Percentiles rank a stretch among this genome's conserved stretches.
These are phyloP conservation scores for Ennomos fuscantarius DNA, from an alignment of 2,888 invertebrate genomes.

Conservation along the genomic window DNA sequence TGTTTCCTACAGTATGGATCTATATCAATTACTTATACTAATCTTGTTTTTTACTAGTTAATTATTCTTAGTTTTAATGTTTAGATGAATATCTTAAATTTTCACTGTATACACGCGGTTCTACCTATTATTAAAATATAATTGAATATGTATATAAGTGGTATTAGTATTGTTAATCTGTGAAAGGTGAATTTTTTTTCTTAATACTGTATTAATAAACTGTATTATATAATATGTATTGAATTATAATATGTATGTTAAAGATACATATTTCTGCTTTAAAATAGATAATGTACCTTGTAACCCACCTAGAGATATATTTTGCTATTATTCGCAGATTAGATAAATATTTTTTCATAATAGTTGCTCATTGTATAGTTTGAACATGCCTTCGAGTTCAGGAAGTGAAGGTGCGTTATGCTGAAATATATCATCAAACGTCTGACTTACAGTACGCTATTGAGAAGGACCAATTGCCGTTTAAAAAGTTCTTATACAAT, in stretches of 20 bases:
- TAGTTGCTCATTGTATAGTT: slow-evolving; percentile 67
- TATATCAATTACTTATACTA: slow-evolving; percentile 17
- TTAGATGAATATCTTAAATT: slow-evolving; percentile 12
- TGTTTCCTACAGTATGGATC: slow-evolving; percentile 19
- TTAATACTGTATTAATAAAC: slow-evolving; percentile 44
- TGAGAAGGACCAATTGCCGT: too few species aligned
- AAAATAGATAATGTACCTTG: slow-evolving; percentile 49
- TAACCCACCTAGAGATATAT: slow-evolving; percentile 73
- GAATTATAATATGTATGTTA: slow-evolving; percentile 58
- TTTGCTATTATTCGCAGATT: slow-evolving; percentile 77
- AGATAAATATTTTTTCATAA: slow-evolving; percentile 79
- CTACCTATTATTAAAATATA: slow-evolving; percentile 24
- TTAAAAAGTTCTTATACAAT: too few species aligned
- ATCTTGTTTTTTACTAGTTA: slow-evolving; percentile 9
- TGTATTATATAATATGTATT: slow-evolving; percentile 45
- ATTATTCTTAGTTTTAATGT: slow-evolving; percentile 11
- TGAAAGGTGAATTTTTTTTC: slow-evolving; percentile 51
- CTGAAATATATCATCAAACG: too few species aligned
- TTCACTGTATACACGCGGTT: slow-evolving; percentile 13
- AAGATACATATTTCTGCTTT: slow-evolving; percentile 64
- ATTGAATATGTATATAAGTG: slow-evolving; percentile 36
- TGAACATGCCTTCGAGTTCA: slow-evolving; percentile 7
- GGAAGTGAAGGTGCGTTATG: slow-evolving; percentile 5
- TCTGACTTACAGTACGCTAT: too few species aligned
- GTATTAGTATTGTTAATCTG: slow-evolving; percentile 55